phyloP scores from a whole-genome alignment of 1,140 invertebrate species.

The Caenorhabditis brenneri region DNA sequence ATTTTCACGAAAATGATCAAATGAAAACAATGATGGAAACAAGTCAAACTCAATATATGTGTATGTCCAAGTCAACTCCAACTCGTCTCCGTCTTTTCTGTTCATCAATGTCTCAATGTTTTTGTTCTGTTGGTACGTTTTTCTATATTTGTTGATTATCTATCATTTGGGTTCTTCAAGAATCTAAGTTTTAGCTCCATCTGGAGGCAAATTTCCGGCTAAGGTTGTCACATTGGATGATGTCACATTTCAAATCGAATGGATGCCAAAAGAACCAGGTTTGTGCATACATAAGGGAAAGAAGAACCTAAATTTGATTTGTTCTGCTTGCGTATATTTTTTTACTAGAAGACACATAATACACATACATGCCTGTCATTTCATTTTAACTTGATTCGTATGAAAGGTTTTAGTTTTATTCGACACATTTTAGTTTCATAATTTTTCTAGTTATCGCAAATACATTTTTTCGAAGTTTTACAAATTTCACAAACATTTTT shows the following conservation, averaged over 20 bases:
- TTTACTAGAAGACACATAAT: neutral
- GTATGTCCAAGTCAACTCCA: constrained; percentile 35
- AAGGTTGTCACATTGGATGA: constrained; percentile 67
- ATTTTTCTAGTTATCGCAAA: too few relatives aligned
- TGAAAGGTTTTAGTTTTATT: neutral
- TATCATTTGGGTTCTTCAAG: neutral
- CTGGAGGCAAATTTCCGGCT: constrained; percentile 69
- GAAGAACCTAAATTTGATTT: neutral
- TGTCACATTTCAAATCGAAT: constrained; percentile 73
- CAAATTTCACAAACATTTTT: too few relatives aligned
- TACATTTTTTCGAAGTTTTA: too few relatives aligned
- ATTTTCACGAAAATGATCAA: neutral
- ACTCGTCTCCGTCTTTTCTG: constrained; percentile 10
- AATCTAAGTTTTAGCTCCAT: constrained; percentile 69
- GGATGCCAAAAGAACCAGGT: constrained; percentile 77
- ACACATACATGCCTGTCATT: neutral
- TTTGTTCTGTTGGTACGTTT: constrained; percentile 32
- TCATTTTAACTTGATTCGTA: neutral
- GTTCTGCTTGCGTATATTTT: neutral
- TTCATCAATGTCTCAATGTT: constrained; percentile 32
- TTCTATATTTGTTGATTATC: constrained; percentile 37
- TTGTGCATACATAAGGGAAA: constrained; percentile 49
- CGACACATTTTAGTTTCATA: too few relatives aligned
- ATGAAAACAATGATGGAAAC: neutral
- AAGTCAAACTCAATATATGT: constrained; percentile 2